Base-by-base conservation (phyloP, 2,888 invertebrate species). In the Calephelis perditalis region DNA sequence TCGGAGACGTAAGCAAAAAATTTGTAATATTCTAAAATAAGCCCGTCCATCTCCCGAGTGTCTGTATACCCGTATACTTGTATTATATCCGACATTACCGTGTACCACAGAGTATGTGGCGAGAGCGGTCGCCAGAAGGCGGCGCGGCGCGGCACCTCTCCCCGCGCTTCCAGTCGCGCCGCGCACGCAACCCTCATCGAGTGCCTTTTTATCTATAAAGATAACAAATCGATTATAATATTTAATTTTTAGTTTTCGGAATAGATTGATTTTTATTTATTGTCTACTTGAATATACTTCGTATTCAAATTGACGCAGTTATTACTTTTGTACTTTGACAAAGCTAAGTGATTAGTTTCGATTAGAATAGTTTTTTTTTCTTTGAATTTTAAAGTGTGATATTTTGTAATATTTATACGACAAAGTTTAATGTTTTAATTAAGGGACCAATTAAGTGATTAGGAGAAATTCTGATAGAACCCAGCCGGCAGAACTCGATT, bases 301-400 rank as follows among this genome's bases (percentile, higher is more conserved):
- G 78, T 84, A 86, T 87, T 88, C 84, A 84, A 87, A 84, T 86
- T 82, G 88, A 84, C 89, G 82, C 84, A 82, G 85, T 89, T 88
- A 85, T 86, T 86, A 82, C 79, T 85, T 87, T 84, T 86, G 84
- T 87, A 87, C 84, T 86, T 84, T 85, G 88, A 89, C 88, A 86
- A 79, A 88, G 72, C 84, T 86, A 86, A 85, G 79, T 82, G 79
- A 82, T 86, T 86, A 85, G 84, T 84, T 86, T 86, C 82, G 82
- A 85, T 75, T 89, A 88, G 87, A 71, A 81, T 86, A 86, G 84
- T 82, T 84, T 86, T 81, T 86, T 81, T 84, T 81, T 84, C 77
- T 77, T 86, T 89, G 87, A 87, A 89, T 88, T 88, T 87, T 87
- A 88, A 89, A 87, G 90, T 89, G 90, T 90, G 90, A 90, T 90